These are phyloP conservation scores for Myripristis jacobus DNA, from an alignment of 2,797 vertebrate genomes.

Conservation along the genomic window DNA sequence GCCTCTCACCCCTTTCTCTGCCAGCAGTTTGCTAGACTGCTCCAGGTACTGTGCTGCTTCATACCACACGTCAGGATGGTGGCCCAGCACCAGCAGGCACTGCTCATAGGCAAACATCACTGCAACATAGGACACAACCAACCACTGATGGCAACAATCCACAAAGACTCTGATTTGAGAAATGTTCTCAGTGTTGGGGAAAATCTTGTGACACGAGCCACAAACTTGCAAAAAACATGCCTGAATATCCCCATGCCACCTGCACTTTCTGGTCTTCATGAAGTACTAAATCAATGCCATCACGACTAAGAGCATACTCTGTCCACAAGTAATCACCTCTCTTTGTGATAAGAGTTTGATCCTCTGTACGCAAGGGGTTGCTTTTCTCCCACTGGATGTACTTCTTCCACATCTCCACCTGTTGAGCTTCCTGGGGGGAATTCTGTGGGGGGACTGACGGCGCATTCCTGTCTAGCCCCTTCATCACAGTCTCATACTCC, in stretches of 20 bases:
- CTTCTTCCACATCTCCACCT: constrained; percentile 99
- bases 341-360: constrained; percentile 99
- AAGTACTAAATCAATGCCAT: background rate
- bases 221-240: background rate
- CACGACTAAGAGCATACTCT: background rate
- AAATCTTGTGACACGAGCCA: background rate
- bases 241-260: background rate
- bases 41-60: constrained; percentile 99
- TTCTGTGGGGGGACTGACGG: constrained; percentile 98
- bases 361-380: constrained; percentile 96
- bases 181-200: background rate
- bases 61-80: constrained; percentile 99
- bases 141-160: background rate
- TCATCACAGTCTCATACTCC: constrained; percentile 99
- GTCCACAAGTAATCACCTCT: constrained; percentile 85
- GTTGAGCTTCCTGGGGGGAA: constrained; percentile 97
- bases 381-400: constrained; percentile 99
- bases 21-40: constrained; percentile 97
- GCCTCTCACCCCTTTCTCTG: constrained; percentile 94
- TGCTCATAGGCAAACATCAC: constrained; percentile 99
- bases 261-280: background rate
- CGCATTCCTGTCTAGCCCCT: constrained; percentile 96
- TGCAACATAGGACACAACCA: constrained; percentile 71
- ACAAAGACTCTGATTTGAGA: background rate
- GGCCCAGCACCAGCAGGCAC: constrained; percentile 97